A percentile compares a stretch with the other conserved stretches of the same genome.
phyloP scores from a whole-genome alignment of 2,113 vertebrate genomes.

The Syngnathus floridae region DNA sequence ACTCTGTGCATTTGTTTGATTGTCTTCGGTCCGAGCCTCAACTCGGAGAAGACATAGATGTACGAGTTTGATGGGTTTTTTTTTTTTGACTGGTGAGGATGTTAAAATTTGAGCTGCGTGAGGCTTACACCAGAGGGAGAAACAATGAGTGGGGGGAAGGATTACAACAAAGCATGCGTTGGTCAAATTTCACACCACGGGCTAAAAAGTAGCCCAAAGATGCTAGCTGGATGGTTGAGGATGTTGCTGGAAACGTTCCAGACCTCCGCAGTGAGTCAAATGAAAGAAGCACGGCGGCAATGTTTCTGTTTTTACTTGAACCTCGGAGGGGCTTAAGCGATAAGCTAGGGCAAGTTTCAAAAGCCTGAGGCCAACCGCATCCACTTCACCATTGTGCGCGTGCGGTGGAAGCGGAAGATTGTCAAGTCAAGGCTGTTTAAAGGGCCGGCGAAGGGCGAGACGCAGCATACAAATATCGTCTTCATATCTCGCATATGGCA shows the following conservation, averaged over 20 bases:
- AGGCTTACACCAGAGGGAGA: conserved; percentile 1
- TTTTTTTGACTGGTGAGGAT: background rate
- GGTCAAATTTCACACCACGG: conserved; percentile 48
- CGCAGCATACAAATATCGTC: conserved; percentile 4
- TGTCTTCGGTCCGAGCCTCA: background rate
- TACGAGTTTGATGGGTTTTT: background rate
- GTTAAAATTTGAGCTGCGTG: background rate
- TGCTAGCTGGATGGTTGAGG: conserved; percentile 52
- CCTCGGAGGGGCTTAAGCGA: conserved; percentile 30
- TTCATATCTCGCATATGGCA: background rate
- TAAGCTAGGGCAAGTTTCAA: conserved; percentile 43
- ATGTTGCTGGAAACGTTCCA: conserved; percentile 42
- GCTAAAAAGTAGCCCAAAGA: conserved; percentile 52
- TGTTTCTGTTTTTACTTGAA: conserved; percentile 58
- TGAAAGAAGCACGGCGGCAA: background rate
- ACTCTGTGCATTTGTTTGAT: background rate
- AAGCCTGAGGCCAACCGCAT: conserved; percentile 40
- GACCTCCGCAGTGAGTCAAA: conserved; percentile 13
- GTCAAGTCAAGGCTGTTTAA: conserved; percentile 15
- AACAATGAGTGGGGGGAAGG: conserved; percentile 6
- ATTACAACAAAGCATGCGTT: conserved; percentile 37
- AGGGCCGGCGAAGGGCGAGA: background rate
- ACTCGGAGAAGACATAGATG: background rate
- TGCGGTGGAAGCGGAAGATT: conserved; percentile 25
- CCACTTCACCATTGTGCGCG: conserved; percentile 15